phyloP scores from a whole-genome alignment of 1,140 invertebrate species.

The Drosophila lini region DNA sequence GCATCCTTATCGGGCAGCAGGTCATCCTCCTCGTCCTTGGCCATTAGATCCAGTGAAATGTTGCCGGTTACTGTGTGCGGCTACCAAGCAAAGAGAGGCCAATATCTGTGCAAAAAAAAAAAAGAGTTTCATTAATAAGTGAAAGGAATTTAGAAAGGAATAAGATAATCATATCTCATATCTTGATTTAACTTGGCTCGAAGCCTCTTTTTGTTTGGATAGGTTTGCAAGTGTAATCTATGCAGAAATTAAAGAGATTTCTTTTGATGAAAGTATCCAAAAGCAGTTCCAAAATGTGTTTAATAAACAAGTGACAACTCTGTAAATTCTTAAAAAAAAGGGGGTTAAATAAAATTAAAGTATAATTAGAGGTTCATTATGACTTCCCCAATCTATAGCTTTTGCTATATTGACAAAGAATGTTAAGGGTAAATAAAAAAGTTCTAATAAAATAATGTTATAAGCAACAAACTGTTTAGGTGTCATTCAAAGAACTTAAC shows the following conservation, averaged over 20 bases:
- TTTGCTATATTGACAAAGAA: too few relatives aligned
- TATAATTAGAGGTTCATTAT: too few relatives aligned
- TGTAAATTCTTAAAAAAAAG: background rate
- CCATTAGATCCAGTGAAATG: constrained; percentile 84
- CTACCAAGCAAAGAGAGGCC: constrained; percentile 1
- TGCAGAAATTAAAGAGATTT: background rate
- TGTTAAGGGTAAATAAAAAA: too few relatives aligned
- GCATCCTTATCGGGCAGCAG: constrained; percentile 94
- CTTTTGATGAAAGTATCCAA: too few relatives aligned
- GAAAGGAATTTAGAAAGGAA: background rate
- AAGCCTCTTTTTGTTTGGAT: too few relatives aligned
- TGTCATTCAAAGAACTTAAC: background rate
- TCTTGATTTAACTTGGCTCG: background rate
- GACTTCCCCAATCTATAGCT: too few relatives aligned
- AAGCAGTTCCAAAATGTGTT: too few relatives aligned
- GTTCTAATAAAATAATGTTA: too few relatives aligned
- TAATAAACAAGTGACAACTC: too few relatives aligned
- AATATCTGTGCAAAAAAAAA: constrained; percentile 14
- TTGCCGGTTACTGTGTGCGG: constrained; percentile 51
- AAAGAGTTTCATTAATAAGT: background rate
- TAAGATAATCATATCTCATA: background rate
- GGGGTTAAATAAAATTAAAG: background rate
- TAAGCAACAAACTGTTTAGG: too few relatives aligned
- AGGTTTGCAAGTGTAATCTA: background rate
- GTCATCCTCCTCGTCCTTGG: constrained; percentile 92